Percentiles rank a stretch among this genome's conserved stretches.
These are phyloP conservation scores for Geococcyx californianus DNA, from an alignment of 2,113 vertebrate genomes.

Conservation along the genomic window DNA sequence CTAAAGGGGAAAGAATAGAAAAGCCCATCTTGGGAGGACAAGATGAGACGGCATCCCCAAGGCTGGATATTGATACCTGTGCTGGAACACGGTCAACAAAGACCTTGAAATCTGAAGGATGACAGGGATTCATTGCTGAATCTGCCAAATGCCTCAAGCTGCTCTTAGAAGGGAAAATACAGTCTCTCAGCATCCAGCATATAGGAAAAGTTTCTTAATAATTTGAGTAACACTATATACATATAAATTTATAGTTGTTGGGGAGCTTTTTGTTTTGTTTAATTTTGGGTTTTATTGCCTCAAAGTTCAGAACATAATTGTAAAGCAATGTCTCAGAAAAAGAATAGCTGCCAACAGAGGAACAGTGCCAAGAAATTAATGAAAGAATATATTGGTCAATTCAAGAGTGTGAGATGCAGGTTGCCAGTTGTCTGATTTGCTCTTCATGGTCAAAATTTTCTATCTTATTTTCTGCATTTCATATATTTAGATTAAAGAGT, in stretches of 20 bases:
- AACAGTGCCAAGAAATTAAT: neutral
- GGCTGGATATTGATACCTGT: neutral
- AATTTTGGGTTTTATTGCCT: neutral
- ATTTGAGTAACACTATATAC: fast-evolving
- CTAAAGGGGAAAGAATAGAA: neutral
- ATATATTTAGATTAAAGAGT: neutral
- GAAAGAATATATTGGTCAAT: neutral
- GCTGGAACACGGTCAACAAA: neutral
- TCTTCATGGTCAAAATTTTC: neutral
- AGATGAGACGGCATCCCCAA: neutral
- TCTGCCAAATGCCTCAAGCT: neutral
- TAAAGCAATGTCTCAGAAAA: neutral
- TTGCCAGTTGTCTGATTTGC: neutral
- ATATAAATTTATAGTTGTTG: neutral
- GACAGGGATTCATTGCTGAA: neutral
- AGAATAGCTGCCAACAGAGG: neutral
- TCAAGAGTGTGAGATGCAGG: neutral
- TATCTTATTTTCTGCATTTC: neutral
- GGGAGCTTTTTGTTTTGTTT: neutral
- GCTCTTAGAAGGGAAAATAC: neutral
- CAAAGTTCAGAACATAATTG: neutral
- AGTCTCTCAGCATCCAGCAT: neutral
- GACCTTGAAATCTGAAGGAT: neutral
- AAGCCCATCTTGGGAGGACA: neutral
- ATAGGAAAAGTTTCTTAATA: neutral